Conservation (phyloP, 2,797 vertebrate species). For the Melanogrammus aeglefinus region DNA sequence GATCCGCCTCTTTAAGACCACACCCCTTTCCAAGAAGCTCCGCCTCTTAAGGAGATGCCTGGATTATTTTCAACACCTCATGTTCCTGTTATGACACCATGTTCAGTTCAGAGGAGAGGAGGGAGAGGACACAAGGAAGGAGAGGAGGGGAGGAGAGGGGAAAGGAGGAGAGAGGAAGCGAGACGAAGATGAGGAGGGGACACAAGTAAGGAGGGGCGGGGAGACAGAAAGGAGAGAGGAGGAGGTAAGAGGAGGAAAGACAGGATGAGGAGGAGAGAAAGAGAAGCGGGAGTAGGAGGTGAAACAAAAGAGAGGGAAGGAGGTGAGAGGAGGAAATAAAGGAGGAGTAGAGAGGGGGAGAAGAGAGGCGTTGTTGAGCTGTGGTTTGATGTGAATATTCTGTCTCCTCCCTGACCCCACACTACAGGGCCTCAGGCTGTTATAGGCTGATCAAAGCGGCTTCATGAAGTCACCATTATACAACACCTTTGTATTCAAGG, state of each 20-base stretch:
- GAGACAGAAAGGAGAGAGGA: conserved; percentile 19
- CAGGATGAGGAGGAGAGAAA: conserved; percentile 71
- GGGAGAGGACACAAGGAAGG: conserved; percentile 5
- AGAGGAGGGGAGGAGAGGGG: not conserved
- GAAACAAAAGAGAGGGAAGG: not conserved
- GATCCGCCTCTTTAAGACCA: not conserved
- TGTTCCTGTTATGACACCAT: not conserved
- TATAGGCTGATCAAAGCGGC: not conserved
- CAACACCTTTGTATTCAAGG: not conserved
- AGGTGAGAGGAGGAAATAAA: not conserved
- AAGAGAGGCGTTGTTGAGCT: not conserved
- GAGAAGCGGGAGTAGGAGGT: conserved; percentile 16
- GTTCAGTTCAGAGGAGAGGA: conserved; percentile 7
- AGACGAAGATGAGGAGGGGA: conserved; percentile 22
- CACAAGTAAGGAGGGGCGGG: conserved; percentile 11
- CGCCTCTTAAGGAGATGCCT: no score
- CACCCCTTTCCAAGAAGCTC: not conserved
- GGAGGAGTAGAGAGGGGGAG: conserved; percentile 11
- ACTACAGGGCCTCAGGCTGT: not conserved
- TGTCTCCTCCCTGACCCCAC: not conserved
- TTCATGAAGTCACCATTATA: not conserved
- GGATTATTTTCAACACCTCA: not conserved
- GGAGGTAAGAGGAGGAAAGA: conserved; percentile 71
- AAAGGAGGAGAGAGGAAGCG: conserved; percentile 20
- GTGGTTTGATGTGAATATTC: not conserved